Conservation (phyloP, 2,888 invertebrate species). For the Agelastica alni region DNA sequence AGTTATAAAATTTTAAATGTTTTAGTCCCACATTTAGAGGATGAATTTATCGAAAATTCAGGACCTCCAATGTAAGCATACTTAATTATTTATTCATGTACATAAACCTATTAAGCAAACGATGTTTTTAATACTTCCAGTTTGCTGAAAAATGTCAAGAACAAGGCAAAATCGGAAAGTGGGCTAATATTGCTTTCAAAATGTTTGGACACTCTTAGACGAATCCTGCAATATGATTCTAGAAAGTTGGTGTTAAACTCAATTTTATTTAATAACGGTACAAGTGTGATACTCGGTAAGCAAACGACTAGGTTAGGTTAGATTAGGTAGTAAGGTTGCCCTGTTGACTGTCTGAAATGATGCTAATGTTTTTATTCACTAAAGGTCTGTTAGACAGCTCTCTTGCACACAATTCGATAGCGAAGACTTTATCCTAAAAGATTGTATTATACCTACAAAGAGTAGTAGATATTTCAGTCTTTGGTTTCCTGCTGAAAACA, state of each 20-base stretch:
- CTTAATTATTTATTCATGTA: neutral
- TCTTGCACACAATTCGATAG: too few species aligned
- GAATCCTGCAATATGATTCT: constrained; percentile 20
- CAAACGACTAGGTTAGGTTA: neutral
- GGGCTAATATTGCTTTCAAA: constrained; percentile 22
- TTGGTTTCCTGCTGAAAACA: too few species aligned
- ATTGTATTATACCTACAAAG: too few species aligned
- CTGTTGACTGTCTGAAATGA: too few species aligned
- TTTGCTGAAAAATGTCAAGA: constrained; percentile 20
- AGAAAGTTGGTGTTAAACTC: constrained; percentile 27
- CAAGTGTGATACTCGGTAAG: constrained; percentile 30
- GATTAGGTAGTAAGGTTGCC: too few species aligned
- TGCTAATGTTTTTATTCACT: too few species aligned
- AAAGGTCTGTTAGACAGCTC: too few species aligned
- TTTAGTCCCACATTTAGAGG: constrained; percentile 35
- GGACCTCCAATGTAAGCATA: constrained; percentile 39
- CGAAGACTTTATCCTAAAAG: too few species aligned
- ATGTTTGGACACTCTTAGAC: constrained; percentile 23
- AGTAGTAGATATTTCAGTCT: too few species aligned
- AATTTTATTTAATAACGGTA: constrained; percentile 35
- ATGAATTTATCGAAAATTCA: constrained; percentile 41
- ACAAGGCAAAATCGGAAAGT: constrained; percentile 1
- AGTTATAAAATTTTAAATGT: constrained; percentile 36
- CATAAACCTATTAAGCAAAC: neutral
- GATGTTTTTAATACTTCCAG: constrained; percentile 17